Percentiles rank a stretch among this genome's conserved stretches.
These are phyloP conservation scores for Coregonus ussuriensis DNA, from an alignment of 2,797 vertebrate genomes.

Conservation along the genomic window DNA sequence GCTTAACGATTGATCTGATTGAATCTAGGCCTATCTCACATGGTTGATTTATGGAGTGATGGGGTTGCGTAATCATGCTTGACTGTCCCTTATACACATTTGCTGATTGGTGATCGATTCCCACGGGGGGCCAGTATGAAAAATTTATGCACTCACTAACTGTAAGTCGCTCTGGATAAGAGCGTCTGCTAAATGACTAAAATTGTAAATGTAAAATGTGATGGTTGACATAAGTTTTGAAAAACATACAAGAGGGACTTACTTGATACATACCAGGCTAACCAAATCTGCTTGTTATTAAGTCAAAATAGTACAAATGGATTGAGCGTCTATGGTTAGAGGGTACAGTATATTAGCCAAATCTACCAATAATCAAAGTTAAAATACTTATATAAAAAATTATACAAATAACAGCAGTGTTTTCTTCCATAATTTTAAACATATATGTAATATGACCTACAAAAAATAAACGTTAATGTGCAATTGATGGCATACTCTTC, in stretches of 20 bases:
- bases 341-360: conserved; percentile 45
- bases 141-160: too few relatives aligned
- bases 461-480: conserved; percentile 62
- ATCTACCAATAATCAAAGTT: conserved; percentile 62
- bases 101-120: conserved; percentile 7
- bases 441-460: conserved; percentile 70
- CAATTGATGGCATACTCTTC: conserved; percentile 68
- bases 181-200: too few relatives aligned
- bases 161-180: too few relatives aligned
- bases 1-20: too few relatives aligned
- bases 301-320: conserved; percentile 35
- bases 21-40: conserved; percentile 16
- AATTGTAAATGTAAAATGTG: too few relatives aligned
- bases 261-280: conserved; percentile 2
- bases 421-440: conserved; percentile 55
- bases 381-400: conserved; percentile 56
- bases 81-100: conserved; percentile 3
- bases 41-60: conserved; percentile 13
- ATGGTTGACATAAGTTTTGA: conserved; percentile 13
- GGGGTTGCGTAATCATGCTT: conserved; percentile 2
- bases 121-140: too few relatives aligned
- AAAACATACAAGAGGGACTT: conserved; percentile 1
- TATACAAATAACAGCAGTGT: conserved; percentile 57
- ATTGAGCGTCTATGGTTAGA: conserved; percentile 45
- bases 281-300: conserved; percentile 27